These are phyloP conservation scores for Champsocephalus gunnari DNA, from an alignment of 2,797 vertebrate genomes.

Conservation along the genomic window DNA sequence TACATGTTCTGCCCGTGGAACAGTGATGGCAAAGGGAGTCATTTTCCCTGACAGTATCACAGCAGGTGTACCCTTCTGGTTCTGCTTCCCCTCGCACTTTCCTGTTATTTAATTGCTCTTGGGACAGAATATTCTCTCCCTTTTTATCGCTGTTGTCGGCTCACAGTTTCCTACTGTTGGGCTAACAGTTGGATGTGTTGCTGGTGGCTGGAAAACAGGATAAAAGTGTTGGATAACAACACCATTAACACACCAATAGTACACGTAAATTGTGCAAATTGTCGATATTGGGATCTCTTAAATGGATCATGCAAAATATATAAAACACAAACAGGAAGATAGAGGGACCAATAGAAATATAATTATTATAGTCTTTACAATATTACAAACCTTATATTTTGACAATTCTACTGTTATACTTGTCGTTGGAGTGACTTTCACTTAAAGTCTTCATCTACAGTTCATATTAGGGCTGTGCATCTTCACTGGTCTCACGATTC, in stretches of 20 bases:
- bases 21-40: constrained; percentile 1
- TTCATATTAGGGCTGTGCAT: too few relatives aligned
- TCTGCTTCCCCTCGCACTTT: not conserved
- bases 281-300: not conserved
- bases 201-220: not conserved
- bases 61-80: constrained; percentile 9
- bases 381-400: not conserved
- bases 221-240: not conserved
- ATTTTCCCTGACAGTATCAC: constrained; percentile 19
- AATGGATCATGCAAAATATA: not conserved
- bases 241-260: too few relatives aligned
- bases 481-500: too few relatives aligned
- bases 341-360: not conserved
- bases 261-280: not conserved
- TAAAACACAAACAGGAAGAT: not conserved
- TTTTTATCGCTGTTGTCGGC: not conserved
- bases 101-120: not conserved
- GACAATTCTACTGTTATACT: not conserved
- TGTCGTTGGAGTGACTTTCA: too few relatives aligned
- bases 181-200: not conserved
- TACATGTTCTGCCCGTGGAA: not conserved
- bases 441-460: not conserved
- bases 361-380: not conserved
- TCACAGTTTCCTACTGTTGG: not conserved
- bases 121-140: not conserved